These are phyloP conservation scores for Sycophila sp. DNA, from an alignment of 1,140 invertebrate genomes.

Conservation along the genomic window DNA sequence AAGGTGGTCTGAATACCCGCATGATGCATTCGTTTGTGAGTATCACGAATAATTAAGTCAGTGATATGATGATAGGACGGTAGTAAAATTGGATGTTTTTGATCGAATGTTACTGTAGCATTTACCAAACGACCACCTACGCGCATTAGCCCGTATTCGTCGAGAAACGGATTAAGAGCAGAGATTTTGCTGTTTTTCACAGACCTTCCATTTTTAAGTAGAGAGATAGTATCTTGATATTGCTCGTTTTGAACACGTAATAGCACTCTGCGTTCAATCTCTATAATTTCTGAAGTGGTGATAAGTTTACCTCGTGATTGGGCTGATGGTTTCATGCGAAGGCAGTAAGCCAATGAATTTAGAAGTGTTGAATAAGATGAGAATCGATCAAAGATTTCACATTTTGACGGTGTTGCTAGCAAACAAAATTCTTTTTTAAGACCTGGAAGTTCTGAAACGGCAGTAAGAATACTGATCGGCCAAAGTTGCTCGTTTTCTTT, in stretches of 20 bases:
- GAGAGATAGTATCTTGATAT: background rate
- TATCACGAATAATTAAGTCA: background rate
- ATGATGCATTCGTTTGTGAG: background rate
- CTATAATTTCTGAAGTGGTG: background rate
- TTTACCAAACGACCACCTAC: background rate
- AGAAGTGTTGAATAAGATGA: too few species aligned
- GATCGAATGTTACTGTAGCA: background rate
- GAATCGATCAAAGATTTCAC: background rate
- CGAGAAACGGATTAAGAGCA: background rate
- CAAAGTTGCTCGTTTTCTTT: background rate
- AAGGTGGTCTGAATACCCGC: background rate
- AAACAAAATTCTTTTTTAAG: background rate
- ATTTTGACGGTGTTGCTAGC: background rate
- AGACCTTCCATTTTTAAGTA: background rate
- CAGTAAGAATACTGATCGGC: background rate
- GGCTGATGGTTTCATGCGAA: too few species aligned
- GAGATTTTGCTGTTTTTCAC: background rate
- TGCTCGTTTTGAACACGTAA: background rate
- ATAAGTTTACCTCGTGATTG: too few species aligned
- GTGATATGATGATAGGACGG: background rate
- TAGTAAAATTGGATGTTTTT: background rate
- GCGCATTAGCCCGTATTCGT: background rate
- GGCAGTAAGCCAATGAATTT: too few species aligned
- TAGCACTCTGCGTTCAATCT: background rate
- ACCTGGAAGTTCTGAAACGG: background rate